These are phyloP conservation scores for Chondrosia reniformis DNA, from an alignment of 37 sponge, comb jelly and placozoan species.

Conservation along the genomic window DNA sequence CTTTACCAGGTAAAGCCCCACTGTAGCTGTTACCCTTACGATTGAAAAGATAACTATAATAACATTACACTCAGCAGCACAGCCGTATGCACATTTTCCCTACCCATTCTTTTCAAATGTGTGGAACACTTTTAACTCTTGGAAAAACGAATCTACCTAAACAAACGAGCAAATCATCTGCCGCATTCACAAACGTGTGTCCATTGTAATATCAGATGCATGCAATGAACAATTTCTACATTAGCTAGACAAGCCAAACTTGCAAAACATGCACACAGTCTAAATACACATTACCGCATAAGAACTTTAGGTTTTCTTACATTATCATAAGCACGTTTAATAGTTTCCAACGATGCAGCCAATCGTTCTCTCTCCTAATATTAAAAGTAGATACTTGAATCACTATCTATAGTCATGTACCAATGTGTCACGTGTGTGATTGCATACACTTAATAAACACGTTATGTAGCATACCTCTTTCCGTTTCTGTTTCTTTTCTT, in stretches of 20 bases:
- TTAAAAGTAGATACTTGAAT: neutral
- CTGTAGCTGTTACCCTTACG: conserved; percentile 27
- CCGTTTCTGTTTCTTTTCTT: conserved; percentile 56
- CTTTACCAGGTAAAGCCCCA: conserved; percentile 16
- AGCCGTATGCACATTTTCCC: neutral
- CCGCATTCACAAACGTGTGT: too few species aligned
- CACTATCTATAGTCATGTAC: neutral
- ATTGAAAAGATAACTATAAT: neutral
- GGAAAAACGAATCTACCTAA: conserved; percentile 46
- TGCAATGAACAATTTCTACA: too few species aligned
- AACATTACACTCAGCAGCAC: neutral
- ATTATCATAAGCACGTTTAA: conserved; percentile 57
- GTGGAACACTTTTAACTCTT: conserved; percentile 45
- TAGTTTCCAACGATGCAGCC: conserved; percentile 28
- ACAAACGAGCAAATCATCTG: neutral
- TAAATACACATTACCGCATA: neutral
- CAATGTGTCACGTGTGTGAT: too few species aligned
- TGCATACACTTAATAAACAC: neutral
- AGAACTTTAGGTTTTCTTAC: neutral
- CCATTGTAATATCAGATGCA: too few species aligned
- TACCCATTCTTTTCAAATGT: conserved; percentile 60
- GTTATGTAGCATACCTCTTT: conserved; percentile 37
- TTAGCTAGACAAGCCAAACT: too few species aligned
- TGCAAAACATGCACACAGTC: too few species aligned
- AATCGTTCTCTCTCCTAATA: conserved; percentile 58